phyloP scores from a whole-genome alignment of 2,888 invertebrate genomes.

The Polydrusus tereticollis region DNA sequence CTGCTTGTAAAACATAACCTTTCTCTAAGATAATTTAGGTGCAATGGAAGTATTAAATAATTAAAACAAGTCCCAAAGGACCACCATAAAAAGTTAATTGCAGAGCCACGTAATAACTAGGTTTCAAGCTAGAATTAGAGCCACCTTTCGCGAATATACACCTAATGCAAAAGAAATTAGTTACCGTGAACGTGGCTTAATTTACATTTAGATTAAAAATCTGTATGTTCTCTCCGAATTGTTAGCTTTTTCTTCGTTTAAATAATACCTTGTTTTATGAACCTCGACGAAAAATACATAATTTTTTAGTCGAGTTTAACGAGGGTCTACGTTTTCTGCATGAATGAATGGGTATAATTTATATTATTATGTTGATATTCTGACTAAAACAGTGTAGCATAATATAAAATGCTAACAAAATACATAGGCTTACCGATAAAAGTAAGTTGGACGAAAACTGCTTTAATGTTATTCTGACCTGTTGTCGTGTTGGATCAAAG shows the following conservation, averaged over 20 bases:
- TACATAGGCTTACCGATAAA: too few species aligned
- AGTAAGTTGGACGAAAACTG: too few species aligned
- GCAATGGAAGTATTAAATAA: not conserved
- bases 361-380: not conserved
- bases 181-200: slow-evolving; percentile 1
- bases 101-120: not conserved
- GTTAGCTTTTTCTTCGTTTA: slow-evolving; percentile 7
- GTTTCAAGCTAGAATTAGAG: slow-evolving; percentile 3
- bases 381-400: not conserved
- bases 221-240: slow-evolving; percentile 14
- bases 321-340: slow-evolving; percentile 7
- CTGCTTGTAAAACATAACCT: too few species aligned
- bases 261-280: slow-evolving; percentile 13
- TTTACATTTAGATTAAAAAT: slow-evolving; percentile 27
- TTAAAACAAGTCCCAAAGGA: not conserved
- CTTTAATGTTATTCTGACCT: too few species aligned
- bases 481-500: too few species aligned
- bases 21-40: too few species aligned
- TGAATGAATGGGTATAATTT: not conserved
- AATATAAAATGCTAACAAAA: not conserved
- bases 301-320: slow-evolving; percentile 2
- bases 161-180: slow-evolving; percentile 17
- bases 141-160: slow-evolving; percentile 15
- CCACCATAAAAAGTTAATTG: not conserved
- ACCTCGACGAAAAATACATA: slow-evolving; percentile 7